Base-by-base conservation (phyloP, 2,113 vertebrate species). In the Calonectris borealis region DNA sequence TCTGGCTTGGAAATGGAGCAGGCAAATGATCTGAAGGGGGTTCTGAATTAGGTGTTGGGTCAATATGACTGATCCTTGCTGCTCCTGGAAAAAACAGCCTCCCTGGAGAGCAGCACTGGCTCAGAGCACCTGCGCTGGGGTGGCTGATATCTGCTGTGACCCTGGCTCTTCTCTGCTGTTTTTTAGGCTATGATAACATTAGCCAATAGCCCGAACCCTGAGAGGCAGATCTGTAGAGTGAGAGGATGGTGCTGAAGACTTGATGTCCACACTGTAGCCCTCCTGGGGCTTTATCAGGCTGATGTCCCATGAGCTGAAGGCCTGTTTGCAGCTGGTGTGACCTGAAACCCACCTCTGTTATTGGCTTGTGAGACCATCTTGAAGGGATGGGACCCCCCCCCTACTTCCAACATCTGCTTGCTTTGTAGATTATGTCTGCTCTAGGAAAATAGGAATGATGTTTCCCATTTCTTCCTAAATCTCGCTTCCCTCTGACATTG, bases 401-500 rank as follows among this genome's bases (percentile, higher is more conserved):
- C 40, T 40, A 9, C 34, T 65, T 34, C 13, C 40, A 31, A 10
- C 13, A 12, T 25, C 46, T 44, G 4, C n/a, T 70, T 83, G 61
- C 19, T 61, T 19, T 31, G 26, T 29, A 75, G 34, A 16, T 49
- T 73, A 62, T 20, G 61, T 68, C 60, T 61, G 20, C 54, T 55
- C 40, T 68, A 14, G 13, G 16, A 8, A 20, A n/a, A 48, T 38
- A n/a, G 13, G 8, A 55, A 32, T 46, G 32, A 58, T 8, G 8
- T 49, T 66, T 82, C 36, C 9, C 2, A 40, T n/a, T 58, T 51
- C 32, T 64, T 76, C 44, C 44, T 64, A 40, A 52, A 46, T 65
- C 4, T 58, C 2, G 0, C 9, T 66, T 64, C 16, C 12, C 6
- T 66, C 44, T 18, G 11, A 18, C 3, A 21, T 19, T 36, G 29